These are phyloP conservation scores for Drosophila prosaltans DNA, from an alignment of 1,140 invertebrate genomes.

Conservation along the genomic window DNA sequence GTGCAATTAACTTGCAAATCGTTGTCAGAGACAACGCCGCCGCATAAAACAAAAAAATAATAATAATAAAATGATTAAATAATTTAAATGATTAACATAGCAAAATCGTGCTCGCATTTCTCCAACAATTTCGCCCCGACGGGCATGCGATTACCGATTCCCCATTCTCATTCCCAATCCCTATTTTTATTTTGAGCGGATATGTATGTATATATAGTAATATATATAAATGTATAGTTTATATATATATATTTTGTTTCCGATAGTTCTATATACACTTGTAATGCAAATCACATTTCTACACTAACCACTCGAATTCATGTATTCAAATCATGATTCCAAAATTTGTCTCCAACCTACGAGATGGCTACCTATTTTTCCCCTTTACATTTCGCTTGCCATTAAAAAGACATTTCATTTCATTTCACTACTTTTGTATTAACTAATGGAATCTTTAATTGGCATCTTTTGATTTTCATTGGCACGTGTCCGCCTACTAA, in stretches of 20 bases:
- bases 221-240: neutral
- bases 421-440: neutral
- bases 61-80: conserved; percentile 61
- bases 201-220: conserved; percentile 1
- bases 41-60: conserved; percentile 3
- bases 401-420: neutral
- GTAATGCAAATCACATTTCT: conserved; percentile 6
- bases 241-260: neutral
- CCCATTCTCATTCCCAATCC: neutral
- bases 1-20: conserved; percentile 75
- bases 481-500: conserved; percentile 7
- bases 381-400: neutral
- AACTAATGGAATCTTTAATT: neutral
- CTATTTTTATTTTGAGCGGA: conserved; percentile 9
- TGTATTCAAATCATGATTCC: conserved; percentile 19
- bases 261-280: conserved; percentile 14
- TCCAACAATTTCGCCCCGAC: conserved; percentile 41
- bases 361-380: neutral
- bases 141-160: conserved; percentile 32
- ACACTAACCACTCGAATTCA: conserved; percentile 17
- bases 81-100: conserved; percentile 63
- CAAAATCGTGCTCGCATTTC: conserved; percentile 57
- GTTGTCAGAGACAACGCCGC: conserved; percentile 27
- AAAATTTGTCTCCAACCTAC: neutral
- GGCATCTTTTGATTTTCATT: neutral